A percentile compares a stretch with the other conserved stretches of the same genome.
Evolutionary conservation across 2,888 invertebrate species (phyloP).

Genomic region (Uloborus plumipes): DNA sequence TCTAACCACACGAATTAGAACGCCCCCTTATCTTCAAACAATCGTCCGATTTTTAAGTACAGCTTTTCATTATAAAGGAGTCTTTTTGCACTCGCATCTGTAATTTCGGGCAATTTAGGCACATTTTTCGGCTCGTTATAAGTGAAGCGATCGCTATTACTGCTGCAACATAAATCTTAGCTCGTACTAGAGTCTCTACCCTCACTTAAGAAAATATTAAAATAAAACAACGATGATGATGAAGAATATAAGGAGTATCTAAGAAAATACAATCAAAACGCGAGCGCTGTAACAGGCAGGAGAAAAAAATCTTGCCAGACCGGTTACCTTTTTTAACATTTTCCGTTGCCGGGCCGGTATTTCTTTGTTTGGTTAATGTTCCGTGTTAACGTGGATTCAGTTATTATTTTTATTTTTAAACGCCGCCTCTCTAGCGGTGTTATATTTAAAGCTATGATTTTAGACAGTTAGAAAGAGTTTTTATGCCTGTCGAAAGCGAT

Average conservation of each 20-base stretch:
- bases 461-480: too few species aligned
- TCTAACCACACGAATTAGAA: conserved; percentile 44
- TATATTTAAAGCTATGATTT: too few species aligned
- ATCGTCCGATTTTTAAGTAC: conserved; percentile 32
- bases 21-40: conserved; percentile 34
- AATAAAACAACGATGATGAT: conserved; percentile 40
- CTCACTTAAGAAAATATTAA: conserved; percentile 55
- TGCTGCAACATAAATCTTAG: conserved; percentile 41
- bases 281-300: conserved; percentile 26
- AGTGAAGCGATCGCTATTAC: conserved; percentile 38
- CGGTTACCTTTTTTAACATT: conserved; percentile 35
- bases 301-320: conserved; percentile 48
- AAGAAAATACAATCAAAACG: conserved; percentile 5
- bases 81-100: conserved; percentile 45
- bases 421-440: too few species aligned
- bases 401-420: too few species aligned
- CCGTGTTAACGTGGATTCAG: conserved; percentile 27
- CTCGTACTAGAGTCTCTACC: conserved; percentile 31
- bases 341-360: conserved; percentile 27
- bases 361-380: conserved; percentile 40
- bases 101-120: conserved; percentile 61
- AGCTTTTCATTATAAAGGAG: conserved; percentile 60
- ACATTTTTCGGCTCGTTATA: conserved; percentile 51
- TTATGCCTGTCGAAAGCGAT: too few species aligned
- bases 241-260: conserved; percentile 15